Conservation (phyloP, 2,888 invertebrate species). For the Drosophila kanekoi region DNA sequence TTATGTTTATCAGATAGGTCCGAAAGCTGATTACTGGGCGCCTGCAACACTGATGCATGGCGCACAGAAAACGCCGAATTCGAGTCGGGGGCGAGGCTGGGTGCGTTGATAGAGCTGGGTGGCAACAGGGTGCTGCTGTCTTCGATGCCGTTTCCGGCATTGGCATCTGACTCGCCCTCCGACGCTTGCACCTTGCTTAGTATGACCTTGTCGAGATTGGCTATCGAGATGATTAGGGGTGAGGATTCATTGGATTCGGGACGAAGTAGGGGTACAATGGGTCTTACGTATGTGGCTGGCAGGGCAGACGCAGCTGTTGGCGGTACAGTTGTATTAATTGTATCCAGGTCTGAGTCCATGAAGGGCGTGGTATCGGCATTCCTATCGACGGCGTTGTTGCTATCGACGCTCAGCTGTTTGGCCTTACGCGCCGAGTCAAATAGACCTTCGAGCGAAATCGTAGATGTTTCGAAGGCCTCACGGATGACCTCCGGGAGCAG, state of each 20-base stretch:
- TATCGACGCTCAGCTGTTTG: conserved; percentile 71
- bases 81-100: conserved; percentile 57
- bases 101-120: conserved; percentile 8
- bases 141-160: conserved; percentile 19
- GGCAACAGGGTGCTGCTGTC: conserved; percentile 27
- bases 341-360: background rate
- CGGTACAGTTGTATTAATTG: conserved; percentile 12
- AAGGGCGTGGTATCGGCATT: conserved; percentile 31
- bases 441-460: conserved; percentile 89
- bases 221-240: conserved; percentile 85
- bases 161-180: conserved; percentile 37
- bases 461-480: conserved; percentile 87
- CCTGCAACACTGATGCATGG: conserved; percentile 76
- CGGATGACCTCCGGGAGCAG: conserved; percentile 83
- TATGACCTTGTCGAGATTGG: conserved; percentile 85
- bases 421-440: conserved; percentile 87
- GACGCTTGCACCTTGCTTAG: conserved; percentile 83
- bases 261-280: conserved; percentile 83
- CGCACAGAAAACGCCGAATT: conserved; percentile 80
- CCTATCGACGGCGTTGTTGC: conserved; percentile 44
- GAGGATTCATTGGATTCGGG: conserved; percentile 85
- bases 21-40: conserved; percentile 54
- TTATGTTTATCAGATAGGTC: conserved; percentile 11
- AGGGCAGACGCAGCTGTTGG: conserved; percentile 43
- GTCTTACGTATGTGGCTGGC: conserved; percentile 81